Base-by-base conservation (phyloP, 2,888 invertebrate genomes). In the Athalia circularis region DNA sequence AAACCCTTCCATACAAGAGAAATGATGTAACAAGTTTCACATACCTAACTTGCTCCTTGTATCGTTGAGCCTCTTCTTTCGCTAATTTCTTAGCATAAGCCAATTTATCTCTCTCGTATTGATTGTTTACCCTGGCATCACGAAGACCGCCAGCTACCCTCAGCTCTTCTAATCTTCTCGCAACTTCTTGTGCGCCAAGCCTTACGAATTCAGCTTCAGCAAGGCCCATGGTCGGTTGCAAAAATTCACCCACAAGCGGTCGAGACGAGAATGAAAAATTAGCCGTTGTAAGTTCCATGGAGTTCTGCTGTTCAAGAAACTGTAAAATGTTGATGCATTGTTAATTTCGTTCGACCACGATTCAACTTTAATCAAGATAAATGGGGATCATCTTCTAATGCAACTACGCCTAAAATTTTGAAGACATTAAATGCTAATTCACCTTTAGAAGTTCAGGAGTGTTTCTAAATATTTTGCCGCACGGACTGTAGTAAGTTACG, bases 251-350 rank as follows among this genome's bases (percentile, higher is more conserved):
- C 59, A 99, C 93, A 81, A 98, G 94, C 3, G 95, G 93, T 82
- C 96, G 95, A 64, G 97, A 95, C 85, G 96, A 97, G 92, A 98
- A 98, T 81, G 96, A 97, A 91, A 99, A 99, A 92, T 98, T 96
- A 81, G 98, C 97, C 43, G 95, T 93, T 3, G 94, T 94, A 77
- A 98, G 90, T 84, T 95, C 95, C 4, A 91, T 91, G 0, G 89
- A 86, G 84, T 88, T 89, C 79, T 89, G 90, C 79, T 87, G 86
- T 78, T 90, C 90, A 62, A 90, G 83, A 81, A 90, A 90, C 90
- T 90, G 80, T 6, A 82, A 77, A 13, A 62, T 57, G 43, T 13
- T n/a, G 74, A 5, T n/a, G 57, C 13, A 57, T 47, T 47, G 52
- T 59, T 47, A 45, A 6, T 4, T 47, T 8, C 59, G 47, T 11